Conservation (phyloP, 2,888 invertebrate species). For the Calameuta filiformis region DNA sequence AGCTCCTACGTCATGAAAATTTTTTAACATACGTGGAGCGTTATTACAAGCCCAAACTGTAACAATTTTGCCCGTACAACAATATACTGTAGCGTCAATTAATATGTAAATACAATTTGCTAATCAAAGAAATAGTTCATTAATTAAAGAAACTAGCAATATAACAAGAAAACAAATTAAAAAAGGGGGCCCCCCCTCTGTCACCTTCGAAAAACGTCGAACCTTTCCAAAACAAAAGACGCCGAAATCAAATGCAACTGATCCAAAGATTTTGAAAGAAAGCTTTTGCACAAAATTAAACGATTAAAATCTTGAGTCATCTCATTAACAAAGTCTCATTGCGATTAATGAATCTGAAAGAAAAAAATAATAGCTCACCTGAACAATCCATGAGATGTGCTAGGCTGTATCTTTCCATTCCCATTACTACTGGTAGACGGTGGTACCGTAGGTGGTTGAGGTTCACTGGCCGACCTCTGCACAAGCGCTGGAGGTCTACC, state of each 20-base stretch:
- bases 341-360: not conserved
- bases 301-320: not conserved
- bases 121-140: not conserved
- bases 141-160: not conserved
- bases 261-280: constrained; percentile 65
- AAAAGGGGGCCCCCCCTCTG: constrained; percentile 5
- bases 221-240: constrained; percentile 64
- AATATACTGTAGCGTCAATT: not conserved
- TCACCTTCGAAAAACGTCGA: constrained; percentile 64
- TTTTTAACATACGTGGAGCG: constrained; percentile 33
- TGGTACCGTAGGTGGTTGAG: constrained; percentile 70
- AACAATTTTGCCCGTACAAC: not conserved
- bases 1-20: constrained; percentile 31
- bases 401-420: constrained; percentile 57
- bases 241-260: constrained; percentile 65
- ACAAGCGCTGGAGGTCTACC: constrained; percentile 67
- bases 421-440: constrained; percentile 66
- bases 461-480: constrained; percentile 73
- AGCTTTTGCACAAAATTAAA: constrained; percentile 48
- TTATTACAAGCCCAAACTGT: constrained; percentile 25
- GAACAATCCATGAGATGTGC: constrained; percentile 60
- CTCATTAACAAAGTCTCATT: not conserved
- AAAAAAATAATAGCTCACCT: constrained; percentile 42
- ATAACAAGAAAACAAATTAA: not conserved
- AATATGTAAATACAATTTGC: not conserved